These are phyloP conservation scores for Ataeniobius toweri DNA, from an alignment of 2,797 vertebrate species.

Conservation along the genomic window DNA sequence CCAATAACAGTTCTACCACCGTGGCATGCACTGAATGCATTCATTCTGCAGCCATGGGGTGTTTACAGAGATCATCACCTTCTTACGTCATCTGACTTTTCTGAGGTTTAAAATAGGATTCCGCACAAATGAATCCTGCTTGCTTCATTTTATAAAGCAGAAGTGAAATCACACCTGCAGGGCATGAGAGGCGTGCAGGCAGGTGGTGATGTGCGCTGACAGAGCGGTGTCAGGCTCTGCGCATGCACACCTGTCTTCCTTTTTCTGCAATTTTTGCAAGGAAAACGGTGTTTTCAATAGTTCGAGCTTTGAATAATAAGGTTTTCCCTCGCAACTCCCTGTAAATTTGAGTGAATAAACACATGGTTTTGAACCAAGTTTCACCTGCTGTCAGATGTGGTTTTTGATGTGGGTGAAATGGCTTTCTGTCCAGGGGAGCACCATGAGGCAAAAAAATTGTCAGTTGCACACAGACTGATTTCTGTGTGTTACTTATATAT, in stretches of 20 bases:
- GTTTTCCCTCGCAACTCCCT: slow-evolving; percentile 3
- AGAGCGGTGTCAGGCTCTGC: slow-evolving; percentile 13
- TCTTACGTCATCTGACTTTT: slow-evolving; percentile 32
- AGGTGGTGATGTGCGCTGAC: slow-evolving; percentile 4
- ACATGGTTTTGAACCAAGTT: slow-evolving; percentile 6
- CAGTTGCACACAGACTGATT: neutral
- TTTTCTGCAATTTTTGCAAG: slow-evolving; percentile 30
- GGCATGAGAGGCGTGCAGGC: slow-evolving; percentile 13
- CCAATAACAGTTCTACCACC: neutral
- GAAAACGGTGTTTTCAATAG: slow-evolving; percentile 27
- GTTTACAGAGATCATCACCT: slow-evolving; percentile 24
- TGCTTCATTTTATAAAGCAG: slow-evolving; percentile 4
- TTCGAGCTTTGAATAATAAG: slow-evolving; percentile 22
- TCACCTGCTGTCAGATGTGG: slow-evolving; percentile 20
- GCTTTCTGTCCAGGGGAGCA: neutral
- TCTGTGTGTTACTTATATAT: neutral
- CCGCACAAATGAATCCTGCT: neutral
- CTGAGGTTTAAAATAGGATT: slow-evolving; percentile 19
- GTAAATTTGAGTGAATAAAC: slow-evolving; percentile 21
- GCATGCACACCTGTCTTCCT: slow-evolving; percentile 11
- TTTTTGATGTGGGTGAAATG: neutral
- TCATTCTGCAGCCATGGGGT: neutral
- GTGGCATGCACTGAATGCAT: neutral
- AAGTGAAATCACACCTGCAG: slow-evolving; percentile 1
- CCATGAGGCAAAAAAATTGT: neutral